Evolutionary conservation across 2,888 invertebrate genomes (phyloP), one percentile per base, ranked within the genome.

Genomic region (Gryllus longicercus): DNA sequence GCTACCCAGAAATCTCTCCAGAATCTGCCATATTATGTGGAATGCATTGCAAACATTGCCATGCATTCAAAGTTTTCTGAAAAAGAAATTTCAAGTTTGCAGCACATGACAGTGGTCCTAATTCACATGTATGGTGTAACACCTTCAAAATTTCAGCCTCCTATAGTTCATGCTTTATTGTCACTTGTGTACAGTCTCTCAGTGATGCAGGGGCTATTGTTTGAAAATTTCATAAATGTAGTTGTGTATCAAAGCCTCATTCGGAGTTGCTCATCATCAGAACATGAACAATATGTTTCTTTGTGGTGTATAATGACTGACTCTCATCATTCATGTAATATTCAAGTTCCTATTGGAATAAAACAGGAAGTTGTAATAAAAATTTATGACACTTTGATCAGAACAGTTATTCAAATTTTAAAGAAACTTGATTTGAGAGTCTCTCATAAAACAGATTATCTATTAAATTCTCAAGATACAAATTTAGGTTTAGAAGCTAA

Each of bases 121-220:
- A 87, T 90, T 3, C 89, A 89, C 85, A 86, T 87, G 81, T 91
- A 89, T 85, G 89, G 90, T 63, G 86, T 87, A 80, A 82, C 90
- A 23, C 85, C 87, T n/a, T 81, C 84, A 18, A 82, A 83, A 11
- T 87, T 87, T 80, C 87, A 88, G 82, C 81, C 81, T 18, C 80
- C 86, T 76, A 87, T 87, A 1, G 85, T 87, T 18, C 86, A 86
- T 51, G 87, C 89, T 0, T 84, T 90, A 50, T 85, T 87, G 75
- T 85, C 85, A 76, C 87, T 88, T 10, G 86, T 90, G 77, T 83
- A 84, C 74, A 87, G 88, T 83, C 83, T 90, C 16, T 86, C 84
- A 78, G 83, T 84, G 74, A 84, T 87, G 2, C 86, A 86, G 81
- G 85, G 85, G 50, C 84, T 84, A 75, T 82, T 87, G n/a, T 87